Evolutionary conservation across 2,888 invertebrate genomes (phyloP).

Genomic region (Melieria picta): DNA sequence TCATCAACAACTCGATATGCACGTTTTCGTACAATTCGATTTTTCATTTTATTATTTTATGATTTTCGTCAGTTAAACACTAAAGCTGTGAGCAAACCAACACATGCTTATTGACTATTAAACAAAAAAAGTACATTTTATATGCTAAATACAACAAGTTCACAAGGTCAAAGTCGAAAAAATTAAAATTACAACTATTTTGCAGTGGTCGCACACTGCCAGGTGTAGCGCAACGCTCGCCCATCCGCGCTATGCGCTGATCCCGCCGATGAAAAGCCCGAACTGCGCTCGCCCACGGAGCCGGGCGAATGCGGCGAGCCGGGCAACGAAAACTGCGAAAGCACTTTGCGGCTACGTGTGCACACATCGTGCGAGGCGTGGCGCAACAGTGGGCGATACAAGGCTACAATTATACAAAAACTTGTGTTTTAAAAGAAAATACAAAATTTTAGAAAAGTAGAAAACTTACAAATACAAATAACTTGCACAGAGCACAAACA

Average conservation of each 20-base stretch:
- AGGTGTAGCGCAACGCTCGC: not conserved
- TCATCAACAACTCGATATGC: no score
- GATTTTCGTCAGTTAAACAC: no score
- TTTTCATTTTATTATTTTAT: no score
- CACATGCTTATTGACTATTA: no score
- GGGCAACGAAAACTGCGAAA: not conserved
- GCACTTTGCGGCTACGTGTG: not conserved
- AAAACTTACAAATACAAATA: not conserved
- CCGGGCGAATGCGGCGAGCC: not conserved
- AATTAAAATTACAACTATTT: no score
- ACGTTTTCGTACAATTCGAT: no score
- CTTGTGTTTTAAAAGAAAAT: no score
- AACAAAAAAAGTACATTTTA: no score
- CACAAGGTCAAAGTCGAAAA: no score
- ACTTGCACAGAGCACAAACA: not conserved
- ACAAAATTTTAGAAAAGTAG: not conserved
- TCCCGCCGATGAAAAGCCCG: conserved; percentile 43
- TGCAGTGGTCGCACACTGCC: no score
- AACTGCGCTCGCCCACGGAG: conserved; percentile 38
- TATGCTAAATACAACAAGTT: no score
- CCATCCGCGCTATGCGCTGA: conserved; percentile 19
- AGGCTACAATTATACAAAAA: not conserved
- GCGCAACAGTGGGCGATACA: conserved; percentile 10
- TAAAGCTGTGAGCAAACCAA: no score
- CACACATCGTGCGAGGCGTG: not conserved